A percentile compares a stretch with the other conserved stretches of the same genome.
Conservation (phyloP, 2,888 invertebrate genomes). For the Dryobotodes eremita region DNA sequence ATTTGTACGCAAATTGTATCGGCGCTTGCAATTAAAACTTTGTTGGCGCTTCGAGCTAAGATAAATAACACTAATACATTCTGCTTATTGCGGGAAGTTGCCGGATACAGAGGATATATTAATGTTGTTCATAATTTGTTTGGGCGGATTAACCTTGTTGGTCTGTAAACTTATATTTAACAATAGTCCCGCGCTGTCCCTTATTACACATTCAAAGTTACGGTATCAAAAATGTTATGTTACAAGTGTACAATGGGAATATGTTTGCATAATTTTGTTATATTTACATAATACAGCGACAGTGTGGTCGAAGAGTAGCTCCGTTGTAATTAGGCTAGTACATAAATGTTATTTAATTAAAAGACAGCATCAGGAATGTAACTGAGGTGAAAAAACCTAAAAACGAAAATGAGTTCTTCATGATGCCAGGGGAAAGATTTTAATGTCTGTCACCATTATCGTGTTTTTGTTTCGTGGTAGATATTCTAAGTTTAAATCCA, state of each 20-base stretch:
- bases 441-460: not conserved
- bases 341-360: constrained; percentile 13
- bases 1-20: constrained; percentile 91
- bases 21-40: constrained; percentile 91
- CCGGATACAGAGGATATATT: constrained; percentile 89
- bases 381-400: not conserved
- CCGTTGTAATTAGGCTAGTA: constrained; percentile 23
- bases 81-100: constrained; percentile 90
- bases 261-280: constrained; percentile 56
- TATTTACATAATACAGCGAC: constrained; percentile 31
- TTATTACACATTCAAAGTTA: constrained; percentile 76
- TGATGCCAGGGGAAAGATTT: not conserved
- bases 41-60: constrained; percentile 89
- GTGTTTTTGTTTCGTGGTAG: not conserved
- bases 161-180: constrained; percentile 82
- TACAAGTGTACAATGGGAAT: constrained; percentile 47
- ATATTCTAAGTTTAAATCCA: not conserved
- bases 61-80: constrained; percentile 91
- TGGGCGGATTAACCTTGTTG: constrained; percentile 87
- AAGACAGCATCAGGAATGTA: not conserved
- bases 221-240: constrained; percentile 58
- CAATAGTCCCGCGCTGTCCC: constrained; percentile 83
- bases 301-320: not conserved
- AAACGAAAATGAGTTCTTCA: not conserved
- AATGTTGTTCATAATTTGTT: constrained; percentile 90